Percentiles rank a stretch among this genome's conserved stretches.
These are phyloP conservation scores for Aplidium turbinatum DNA, from an alignment of 23 tunicate species.

Conservation along the genomic window DNA sequence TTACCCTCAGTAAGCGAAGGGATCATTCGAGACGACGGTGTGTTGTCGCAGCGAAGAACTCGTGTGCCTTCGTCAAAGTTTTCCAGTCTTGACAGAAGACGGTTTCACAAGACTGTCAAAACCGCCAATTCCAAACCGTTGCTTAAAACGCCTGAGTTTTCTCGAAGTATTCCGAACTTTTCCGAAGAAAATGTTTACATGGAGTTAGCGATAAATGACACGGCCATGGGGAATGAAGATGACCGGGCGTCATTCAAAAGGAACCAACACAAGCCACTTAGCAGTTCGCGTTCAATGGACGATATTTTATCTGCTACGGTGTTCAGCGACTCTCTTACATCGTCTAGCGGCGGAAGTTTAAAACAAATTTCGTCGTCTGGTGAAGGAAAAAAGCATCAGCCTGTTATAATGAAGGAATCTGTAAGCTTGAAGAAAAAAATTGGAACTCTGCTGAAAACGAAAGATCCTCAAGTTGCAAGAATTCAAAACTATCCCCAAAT, in stretches of 20 bases:
- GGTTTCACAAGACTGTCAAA: background rate
- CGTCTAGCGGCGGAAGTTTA: background rate
- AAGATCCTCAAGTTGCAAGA: slow-evolving; percentile 2
- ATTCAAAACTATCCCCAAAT: slow-evolving; percentile 15
- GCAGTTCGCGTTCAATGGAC: no score
- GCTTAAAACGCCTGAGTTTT: background rate
- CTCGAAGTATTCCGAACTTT: background rate
- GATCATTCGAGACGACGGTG: slow-evolving; percentile 11
- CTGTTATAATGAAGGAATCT: background rate
- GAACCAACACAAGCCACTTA: no score
- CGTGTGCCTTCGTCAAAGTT: slow-evolving; percentile 27
- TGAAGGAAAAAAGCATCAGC: background rate
- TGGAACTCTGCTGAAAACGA: slow-evolving; percentile 1
- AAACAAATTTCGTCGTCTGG: background rate
- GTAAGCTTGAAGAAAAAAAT: slow-evolving; percentile 5
- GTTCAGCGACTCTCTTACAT: background rate
- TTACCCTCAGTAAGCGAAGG: no score
- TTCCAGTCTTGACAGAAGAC: slow-evolving; percentile 25
- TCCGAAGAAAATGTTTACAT: slow-evolving; percentile 52
- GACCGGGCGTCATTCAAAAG: no score
- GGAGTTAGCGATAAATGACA: slow-evolving; percentile 27
- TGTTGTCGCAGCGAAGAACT: background rate
- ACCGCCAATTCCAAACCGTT: background rate
- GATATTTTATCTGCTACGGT: no score
- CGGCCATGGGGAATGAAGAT: background rate